phyloP scores from a whole-genome alignment of 1,140 invertebrate species.

The Drosophila bocki region DNA sequence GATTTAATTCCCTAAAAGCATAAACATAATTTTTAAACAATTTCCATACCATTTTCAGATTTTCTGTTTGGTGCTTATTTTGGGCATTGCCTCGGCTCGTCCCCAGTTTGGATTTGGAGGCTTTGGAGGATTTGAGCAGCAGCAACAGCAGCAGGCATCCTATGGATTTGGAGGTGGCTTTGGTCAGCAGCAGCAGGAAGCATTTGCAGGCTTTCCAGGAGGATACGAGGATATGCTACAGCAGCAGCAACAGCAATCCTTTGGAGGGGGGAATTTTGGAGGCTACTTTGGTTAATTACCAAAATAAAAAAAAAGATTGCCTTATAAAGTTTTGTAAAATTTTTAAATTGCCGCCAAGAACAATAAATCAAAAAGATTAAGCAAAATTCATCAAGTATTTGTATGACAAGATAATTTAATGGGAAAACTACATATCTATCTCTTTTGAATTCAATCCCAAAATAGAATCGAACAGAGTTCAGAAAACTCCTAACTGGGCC shows the following conservation, averaged over 20 bases:
- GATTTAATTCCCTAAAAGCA: neutral
- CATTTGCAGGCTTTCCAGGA: constrained; percentile 4
- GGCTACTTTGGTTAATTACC: neutral
- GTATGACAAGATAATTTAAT: neutral
- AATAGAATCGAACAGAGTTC: neutral
- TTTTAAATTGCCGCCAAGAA: too few species aligned
- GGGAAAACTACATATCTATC: too few species aligned
- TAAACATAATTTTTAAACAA: neutral
- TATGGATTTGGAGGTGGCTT: neutral
- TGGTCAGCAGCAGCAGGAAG: constrained; percentile 3
- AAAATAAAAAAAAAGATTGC: neutral
- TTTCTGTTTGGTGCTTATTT: neutral
- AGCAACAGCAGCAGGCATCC: neutral
- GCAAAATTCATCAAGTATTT: neutral
- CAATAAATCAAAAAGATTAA: neutral
- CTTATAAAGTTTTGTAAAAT: neutral
- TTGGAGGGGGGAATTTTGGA: neutral
- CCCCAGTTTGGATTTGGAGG: constrained; percentile 3
- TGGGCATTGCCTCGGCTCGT: neutral
- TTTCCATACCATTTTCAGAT: neutral
- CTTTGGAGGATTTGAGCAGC: neutral
- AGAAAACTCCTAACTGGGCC: neutral
- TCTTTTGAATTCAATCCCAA: too few species aligned
- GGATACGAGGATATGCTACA: neutral
- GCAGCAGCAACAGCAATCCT: neutral